Conservation (phyloP, 2,888 invertebrate genomes). For the Blastobasis lacticolella region DNA sequence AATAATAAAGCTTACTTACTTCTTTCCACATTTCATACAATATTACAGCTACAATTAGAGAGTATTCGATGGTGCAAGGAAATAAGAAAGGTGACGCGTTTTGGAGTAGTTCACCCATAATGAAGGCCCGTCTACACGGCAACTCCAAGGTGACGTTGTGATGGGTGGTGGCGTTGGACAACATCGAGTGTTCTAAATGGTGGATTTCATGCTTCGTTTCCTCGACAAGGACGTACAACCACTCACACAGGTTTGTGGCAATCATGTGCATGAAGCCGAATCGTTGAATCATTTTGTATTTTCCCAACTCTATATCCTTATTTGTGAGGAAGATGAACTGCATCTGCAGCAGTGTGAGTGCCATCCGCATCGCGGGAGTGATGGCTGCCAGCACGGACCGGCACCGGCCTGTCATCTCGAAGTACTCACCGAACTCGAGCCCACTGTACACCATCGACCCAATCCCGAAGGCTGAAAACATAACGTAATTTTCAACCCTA, state of each 20-base stretch:
- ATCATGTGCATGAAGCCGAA: constrained; percentile 97
- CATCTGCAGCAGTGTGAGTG: constrained; percentile 91
- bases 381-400: constrained; percentile 80
- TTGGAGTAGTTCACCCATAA: constrained; percentile 81
- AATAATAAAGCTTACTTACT: constrained; percentile 48
- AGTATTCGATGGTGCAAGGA: constrained; percentile 93
- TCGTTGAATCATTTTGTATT: constrained; percentile 82
- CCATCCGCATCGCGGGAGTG: constrained; percentile 86
- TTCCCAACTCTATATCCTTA: constrained; percentile 77
- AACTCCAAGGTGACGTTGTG: constrained; percentile 29
- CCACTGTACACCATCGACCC: constrained; percentile 83
- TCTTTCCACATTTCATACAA: constrained; percentile 95
- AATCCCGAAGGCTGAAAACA: constrained; percentile 65
- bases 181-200: constrained; percentile 74
- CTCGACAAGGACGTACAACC: constrained; percentile 90
- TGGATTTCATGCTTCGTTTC: constrained; percentile 92
- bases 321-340: constrained; percentile 95
- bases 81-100: constrained; percentile 87
- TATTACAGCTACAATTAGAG: constrained; percentile 91
- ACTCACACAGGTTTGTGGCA: constrained; percentile 94
- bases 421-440: constrained; percentile 82
- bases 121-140: constrained; percentile 76
- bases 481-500: too few relatives aligned
- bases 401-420: constrained; percentile 80
- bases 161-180: constrained; percentile 14